Base-by-base conservation (phyloP, 2,888 invertebrate genomes). In the Tipula confusa region DNA sequence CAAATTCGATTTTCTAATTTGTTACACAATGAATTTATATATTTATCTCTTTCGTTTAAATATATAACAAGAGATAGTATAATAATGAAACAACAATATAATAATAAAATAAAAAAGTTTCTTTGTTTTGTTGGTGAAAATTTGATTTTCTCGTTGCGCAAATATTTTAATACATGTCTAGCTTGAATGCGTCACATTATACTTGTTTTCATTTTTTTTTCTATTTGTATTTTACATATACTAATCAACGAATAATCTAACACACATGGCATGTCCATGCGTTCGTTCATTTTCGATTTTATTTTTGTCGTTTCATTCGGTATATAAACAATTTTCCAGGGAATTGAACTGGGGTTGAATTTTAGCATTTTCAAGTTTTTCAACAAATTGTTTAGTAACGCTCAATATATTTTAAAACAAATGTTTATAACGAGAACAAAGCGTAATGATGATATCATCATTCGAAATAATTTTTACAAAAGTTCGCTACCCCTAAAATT, bases 1-100 rank as follows among this genome's bases (percentile, higher is more conserved):
- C 24, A 64, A 64, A 64, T 64, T 64, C 64, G 64, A 64, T 64
- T 64, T 64, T 64, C 64, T 64, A 64, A 64, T 64, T 64, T 64
- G 18, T 48, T 64, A 64, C 64, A 64, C 48, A 48, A 48, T 48
- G 18, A 48, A 48, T 48, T 1, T 43, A 7, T 43, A 43, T 15
- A 11, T 15, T 9, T 24, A 24, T 64, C 64, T 64, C 64, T 64
- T 64, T 64, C 64, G 24, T 24, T 64, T 2, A n/a, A n/a, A n/a
- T n/a, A 24, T 18, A 18, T 64, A 11, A 24, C 64, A 9, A 64
- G 18, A 24, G 18, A 24, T 64, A 64, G 24, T 64, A 24, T 64
- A 64, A 64, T 64, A 24, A 64, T n/a, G n/a, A n/a, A n/a, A n/a
- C n/a, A n/a, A n/a, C n/a, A n/a, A n/a, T n/a, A n/a, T n/a, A n/a